Base-by-base conservation (phyloP, 2,113 vertebrate genomes). In the Numida meleagris region DNA sequence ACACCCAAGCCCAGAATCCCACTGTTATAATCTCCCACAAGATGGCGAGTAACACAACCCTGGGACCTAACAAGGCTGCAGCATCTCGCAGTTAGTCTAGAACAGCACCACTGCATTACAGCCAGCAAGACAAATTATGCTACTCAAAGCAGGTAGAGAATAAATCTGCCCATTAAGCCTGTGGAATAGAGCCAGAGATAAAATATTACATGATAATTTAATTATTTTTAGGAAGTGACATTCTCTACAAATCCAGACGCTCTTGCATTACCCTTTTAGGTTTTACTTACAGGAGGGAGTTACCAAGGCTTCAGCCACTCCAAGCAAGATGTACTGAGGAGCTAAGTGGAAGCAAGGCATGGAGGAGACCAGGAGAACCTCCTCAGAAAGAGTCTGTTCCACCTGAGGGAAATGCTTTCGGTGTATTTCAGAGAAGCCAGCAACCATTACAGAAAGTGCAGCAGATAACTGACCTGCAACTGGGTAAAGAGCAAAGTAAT, bases 321-420 rank as follows among this genome's bases (percentile, higher is more conserved):
- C 99, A 2, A 99, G 98, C 25, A 99, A 96, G 87, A 99, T 55
- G 45, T 99, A 99, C 82, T 99, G 99, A 88, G 98, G 98, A 18
- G 97, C 97, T 88, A 99, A 96, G 66, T 98, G 98, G 96, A 98
- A 97, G 76, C 98, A 99, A 10, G 98, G 95, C 99, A 99, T 99
- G 77, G 99, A 99, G 11, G 99, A 99, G 61, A 99, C 98, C 9
- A 97, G 95, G 61, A 99, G 93, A 29, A 98, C 95, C 89, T 98
- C 98, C 38, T 98, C 98, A 0, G 98, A 98, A 38, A 98, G 95
- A 0, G 90, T 98, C 96, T 99, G 99, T 86, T 99, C 97, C 97
- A 98, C 94, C 86, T 96, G 95, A 14, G 98, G 98, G 86, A 98
- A 98, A 10, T 76, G 46, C 83, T 99, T 99, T 65, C 99, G 97